Conservation (phyloP, 2,113 vertebrate genomes). For the Sphaerodactylus townsendi region DNA sequence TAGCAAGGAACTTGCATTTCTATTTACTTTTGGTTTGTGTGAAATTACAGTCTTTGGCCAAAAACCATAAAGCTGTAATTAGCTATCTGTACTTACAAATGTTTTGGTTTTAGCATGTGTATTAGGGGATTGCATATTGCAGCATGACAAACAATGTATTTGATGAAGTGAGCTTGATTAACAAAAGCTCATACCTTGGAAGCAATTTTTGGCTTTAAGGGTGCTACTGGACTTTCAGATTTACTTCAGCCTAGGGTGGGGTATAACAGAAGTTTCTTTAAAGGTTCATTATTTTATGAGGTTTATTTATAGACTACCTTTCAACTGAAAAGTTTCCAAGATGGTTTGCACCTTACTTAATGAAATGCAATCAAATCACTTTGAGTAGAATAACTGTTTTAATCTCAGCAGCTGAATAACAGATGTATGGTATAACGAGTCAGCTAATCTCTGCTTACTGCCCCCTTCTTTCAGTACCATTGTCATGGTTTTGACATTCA, state of each 20-base stretch:
- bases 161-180: too few relatives aligned
- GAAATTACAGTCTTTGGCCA: not conserved
- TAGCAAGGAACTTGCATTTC: not conserved
- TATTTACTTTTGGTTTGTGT: not conserved
- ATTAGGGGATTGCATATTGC: not conserved
- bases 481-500: not conserved
- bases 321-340: too few relatives aligned
- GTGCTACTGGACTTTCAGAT: too few relatives aligned
- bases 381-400: not conserved
- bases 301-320: too few relatives aligned
- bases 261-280: not conserved
- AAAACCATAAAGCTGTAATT: not conserved
- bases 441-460: not conserved
- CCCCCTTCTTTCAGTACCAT: slow-evolving; percentile 12
- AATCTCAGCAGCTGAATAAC: not conserved
- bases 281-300: not conserved
- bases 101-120: not conserved
- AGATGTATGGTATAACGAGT: not conserved
- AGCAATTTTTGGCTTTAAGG: too few relatives aligned
- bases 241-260: not conserved
- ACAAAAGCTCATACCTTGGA: too few relatives aligned
- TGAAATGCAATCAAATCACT: too few relatives aligned
- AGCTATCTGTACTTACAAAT: not conserved
- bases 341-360: too few relatives aligned
- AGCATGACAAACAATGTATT: too few relatives aligned